A percentile compares a stretch with the other conserved stretches of the same genome.
Conservation (phyloP, 2,888 invertebrate species). For the Galerucella pusilla region DNA sequence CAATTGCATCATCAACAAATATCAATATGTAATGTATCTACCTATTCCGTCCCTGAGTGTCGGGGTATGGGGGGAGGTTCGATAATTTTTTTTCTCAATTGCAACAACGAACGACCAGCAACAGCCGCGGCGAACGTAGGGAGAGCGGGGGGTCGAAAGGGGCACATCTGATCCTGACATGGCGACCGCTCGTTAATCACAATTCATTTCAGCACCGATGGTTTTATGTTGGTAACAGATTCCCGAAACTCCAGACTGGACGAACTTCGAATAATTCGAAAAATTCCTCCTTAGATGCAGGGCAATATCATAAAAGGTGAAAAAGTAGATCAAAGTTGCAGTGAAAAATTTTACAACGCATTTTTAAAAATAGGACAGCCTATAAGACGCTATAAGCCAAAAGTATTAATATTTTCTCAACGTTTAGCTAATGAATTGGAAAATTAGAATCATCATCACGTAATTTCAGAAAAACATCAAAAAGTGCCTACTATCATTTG, state of each 20-base stretch:
- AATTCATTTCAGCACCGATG: conserved; percentile 53
- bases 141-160: conserved; percentile 26
- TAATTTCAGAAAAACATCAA: no score
- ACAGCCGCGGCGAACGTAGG: conserved; percentile 16
- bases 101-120: conserved; percentile 39
- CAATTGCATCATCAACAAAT: no score
- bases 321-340: background rate
- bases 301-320: conserved; percentile 1
- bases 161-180: conserved; percentile 57
- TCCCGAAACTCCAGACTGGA: conserved; percentile 39
- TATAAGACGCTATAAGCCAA: no score
- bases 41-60: conserved; percentile 13
- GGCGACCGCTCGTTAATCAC: conserved; percentile 56
- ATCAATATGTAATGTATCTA: background rate
- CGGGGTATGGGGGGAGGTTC: conserved; percentile 31
- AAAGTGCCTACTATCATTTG: no score
- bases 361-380: no score
- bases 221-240: conserved; percentile 51
- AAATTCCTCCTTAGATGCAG: conserved; percentile 29
- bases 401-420: no score
- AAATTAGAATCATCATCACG: no score
- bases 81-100: conserved; percentile 44
- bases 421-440: no score
- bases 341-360: no score
- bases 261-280: conserved; percentile 32